These are phyloP conservation scores for Cathartes aura DNA, from an alignment of 2,113 vertebrate species.

Conservation along the genomic window DNA sequence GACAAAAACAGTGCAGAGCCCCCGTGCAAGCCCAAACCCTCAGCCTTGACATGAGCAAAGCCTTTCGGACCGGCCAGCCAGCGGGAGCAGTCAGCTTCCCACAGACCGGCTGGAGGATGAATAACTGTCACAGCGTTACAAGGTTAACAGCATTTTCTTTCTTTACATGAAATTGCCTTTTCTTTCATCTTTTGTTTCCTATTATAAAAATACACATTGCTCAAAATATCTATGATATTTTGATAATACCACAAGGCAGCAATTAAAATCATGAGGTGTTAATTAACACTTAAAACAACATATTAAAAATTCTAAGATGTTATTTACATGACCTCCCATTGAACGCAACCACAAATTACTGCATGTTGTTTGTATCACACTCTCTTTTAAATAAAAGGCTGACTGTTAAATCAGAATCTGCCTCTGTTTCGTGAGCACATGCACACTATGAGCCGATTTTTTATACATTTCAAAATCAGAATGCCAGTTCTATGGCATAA, in stretches of 20 bases:
- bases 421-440: not conserved
- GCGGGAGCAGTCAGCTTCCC: fast-evolving
- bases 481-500: fast-evolving
- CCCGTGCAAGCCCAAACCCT: not conserved
- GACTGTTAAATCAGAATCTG: not conserved
- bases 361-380: not conserved
- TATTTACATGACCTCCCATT: slow-evolving; percentile 3
- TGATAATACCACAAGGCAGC: not conserved
- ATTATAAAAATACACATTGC: not conserved
- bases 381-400: not conserved
- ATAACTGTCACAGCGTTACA: fast-evolving
- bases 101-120: fast-evolving
- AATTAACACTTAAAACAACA: slow-evolving; percentile 13
- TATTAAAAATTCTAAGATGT: not conserved
- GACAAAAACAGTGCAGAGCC: not conserved
- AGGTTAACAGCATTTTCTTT: fast-evolving
- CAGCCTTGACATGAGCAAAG: not conserved
- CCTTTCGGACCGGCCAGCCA: fast-evolving
- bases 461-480: not conserved
- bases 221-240: not conserved
- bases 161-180: not conserved
- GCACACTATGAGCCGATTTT: not conserved
- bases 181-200: not conserved
- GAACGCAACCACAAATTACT: not conserved
- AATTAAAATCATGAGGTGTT: not conserved